Evolutionary conservation across 2,888 invertebrate species (phyloP).

Genomic region (Corbicula japonica): DNA sequence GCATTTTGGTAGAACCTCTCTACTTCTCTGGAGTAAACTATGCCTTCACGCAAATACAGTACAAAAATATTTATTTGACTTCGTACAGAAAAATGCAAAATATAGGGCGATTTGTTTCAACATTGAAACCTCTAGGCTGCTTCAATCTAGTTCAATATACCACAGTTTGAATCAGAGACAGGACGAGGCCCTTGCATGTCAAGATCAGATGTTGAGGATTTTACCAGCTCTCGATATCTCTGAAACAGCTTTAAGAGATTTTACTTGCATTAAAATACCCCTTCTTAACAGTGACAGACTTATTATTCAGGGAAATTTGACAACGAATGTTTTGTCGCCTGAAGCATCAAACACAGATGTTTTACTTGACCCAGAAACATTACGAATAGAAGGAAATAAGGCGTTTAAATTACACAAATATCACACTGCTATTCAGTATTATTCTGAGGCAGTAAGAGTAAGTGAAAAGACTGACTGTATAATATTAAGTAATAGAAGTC

Average conservation of each 20-base stretch:
- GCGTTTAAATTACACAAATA: conserved; percentile 23
- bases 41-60: conserved; percentile 28
- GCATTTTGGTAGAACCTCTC: conserved; percentile 18
- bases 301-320: conserved; percentile 16
- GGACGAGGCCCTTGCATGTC: conserved; percentile 35
- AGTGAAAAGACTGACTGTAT: conserved; percentile 4
- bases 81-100: conserved; percentile 2
- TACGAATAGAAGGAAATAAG: conserved; percentile 13
- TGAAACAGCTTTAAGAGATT: conserved; percentile 9
- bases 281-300: conserved; percentile 16
- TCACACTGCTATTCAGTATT: conserved; percentile 38
- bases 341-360: background rate
- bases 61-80: conserved; percentile 12
- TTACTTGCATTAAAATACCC: conserved; percentile 43
- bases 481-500: conserved; percentile 26
- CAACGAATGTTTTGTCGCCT: background rate
- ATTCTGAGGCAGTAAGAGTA: conserved; percentile 23
- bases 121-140: conserved; percentile 28
- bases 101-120: conserved; percentile 6
- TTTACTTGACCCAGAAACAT: background rate
- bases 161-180: conserved; percentile 50
- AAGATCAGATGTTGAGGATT: conserved; percentile 38
- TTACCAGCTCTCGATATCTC: conserved; percentile 25
- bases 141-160: conserved; percentile 38
- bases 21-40: conserved; percentile 48